phyloP scores from a whole-genome alignment of 2,888 invertebrate species.

The Limenitis camilla region DNA sequence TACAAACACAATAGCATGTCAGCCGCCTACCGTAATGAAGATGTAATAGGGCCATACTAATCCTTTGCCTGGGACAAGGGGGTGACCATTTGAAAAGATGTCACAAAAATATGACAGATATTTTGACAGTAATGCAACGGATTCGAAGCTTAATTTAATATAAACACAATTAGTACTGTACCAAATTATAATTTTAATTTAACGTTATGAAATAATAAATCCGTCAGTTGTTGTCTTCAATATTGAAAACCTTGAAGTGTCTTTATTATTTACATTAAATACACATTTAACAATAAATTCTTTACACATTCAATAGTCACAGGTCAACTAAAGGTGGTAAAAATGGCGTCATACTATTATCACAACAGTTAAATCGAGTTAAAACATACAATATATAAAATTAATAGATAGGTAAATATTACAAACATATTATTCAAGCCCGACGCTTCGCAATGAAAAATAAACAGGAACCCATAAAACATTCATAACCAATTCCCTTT shows the following conservation, averaged over 20 bases:
- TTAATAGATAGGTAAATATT: conserved; percentile 13
- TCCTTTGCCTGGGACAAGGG: conserved; percentile 57
- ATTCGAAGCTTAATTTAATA: conserved; percentile 29
- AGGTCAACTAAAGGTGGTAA: conserved; percentile 4
- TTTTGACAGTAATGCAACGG: conserved; percentile 73
- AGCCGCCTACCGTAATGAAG: conserved; percentile 73
- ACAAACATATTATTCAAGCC: conserved; percentile 23
- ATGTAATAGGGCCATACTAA: conserved; percentile 70
- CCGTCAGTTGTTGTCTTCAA: conserved; percentile 28
- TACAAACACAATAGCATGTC: conserved; percentile 48
- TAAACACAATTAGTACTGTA: conserved; percentile 24
- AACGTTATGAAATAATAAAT: background rate
- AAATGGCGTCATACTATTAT: background rate
- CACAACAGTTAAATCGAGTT: background rate
- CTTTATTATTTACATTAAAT: conserved; percentile 10
- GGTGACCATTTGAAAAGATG: conserved; percentile 67
- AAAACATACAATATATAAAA: conserved; percentile 7
- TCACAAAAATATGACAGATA: conserved; percentile 72
- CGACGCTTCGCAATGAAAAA: conserved; percentile 60
- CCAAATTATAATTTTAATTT: conserved; percentile 8
- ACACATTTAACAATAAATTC: conserved; percentile 7
- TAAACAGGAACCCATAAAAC: conserved; percentile 54
- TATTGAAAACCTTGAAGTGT: conserved; percentile 1
- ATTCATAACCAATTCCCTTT: conserved; percentile 56
- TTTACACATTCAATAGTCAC: conserved; percentile 5